A percentile compares a stretch with the other conserved stretches of the same genome.
Evolutionary conservation across 2,888 invertebrate species (phyloP).

Genomic region (Cepaea hortensis): DNA sequence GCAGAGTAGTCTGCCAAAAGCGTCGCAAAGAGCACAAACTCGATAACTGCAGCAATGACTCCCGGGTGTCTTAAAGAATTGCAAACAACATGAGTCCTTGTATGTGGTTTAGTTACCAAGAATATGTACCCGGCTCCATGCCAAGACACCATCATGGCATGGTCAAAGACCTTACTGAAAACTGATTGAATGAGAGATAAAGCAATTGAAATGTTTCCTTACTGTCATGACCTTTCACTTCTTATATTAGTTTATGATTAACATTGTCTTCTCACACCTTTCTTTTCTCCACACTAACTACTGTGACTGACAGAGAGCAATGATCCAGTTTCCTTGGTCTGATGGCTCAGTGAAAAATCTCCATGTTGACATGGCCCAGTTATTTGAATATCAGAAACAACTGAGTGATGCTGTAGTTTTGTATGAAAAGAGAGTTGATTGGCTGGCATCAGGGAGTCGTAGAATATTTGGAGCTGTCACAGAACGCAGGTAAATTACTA

Average conservation of each 20-base stretch:
- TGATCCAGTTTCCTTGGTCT: slow-evolving; percentile 76
- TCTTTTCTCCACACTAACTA: not conserved
- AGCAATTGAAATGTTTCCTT: no score
- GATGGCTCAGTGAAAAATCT: slow-evolving; percentile 76
- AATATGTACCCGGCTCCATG: no score
- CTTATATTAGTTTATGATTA: not conserved
- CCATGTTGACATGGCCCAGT: slow-evolving; percentile 75
- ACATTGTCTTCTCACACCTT: not conserved
- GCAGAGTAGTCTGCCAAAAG: no score
- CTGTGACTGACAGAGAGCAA: slow-evolving; percentile 68
- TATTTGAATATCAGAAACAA: slow-evolving; percentile 77
- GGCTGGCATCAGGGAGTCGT: slow-evolving; percentile 74
- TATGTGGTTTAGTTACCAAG: no score
- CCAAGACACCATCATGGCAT: no score
- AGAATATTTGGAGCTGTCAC: slow-evolving; percentile 75
- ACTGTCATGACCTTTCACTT: no score
- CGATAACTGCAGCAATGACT: no score
- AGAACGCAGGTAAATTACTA: slow-evolving; percentile 71
- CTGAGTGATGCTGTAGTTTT: slow-evolving; percentile 73
- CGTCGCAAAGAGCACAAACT: no score
- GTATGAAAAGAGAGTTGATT: slow-evolving; percentile 75
- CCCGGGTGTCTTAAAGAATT: no score
- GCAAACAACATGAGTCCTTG: no score
- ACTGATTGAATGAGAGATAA: no score
- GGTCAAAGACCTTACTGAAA: no score